A percentile compares a stretch with the other conserved stretches of the same genome.
Evolutionary conservation across 2,113 vertebrate species (phyloP).

Genomic region (Lethenteron reissneri): DNA sequence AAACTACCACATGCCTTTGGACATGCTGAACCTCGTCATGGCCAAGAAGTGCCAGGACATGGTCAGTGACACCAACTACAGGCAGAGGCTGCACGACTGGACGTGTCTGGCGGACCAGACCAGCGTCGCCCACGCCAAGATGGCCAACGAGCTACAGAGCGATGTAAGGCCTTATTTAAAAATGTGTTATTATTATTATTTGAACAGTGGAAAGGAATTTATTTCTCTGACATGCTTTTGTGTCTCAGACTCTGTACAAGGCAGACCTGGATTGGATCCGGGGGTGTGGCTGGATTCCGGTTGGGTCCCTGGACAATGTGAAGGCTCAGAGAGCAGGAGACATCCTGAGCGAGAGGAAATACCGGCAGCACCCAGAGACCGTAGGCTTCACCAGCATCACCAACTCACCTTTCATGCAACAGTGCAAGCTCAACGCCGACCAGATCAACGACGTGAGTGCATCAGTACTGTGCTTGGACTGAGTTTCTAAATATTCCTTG

Average conservation of each 20-base stretch:
- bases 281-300: constrained; percentile 50
- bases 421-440: constrained; percentile 60
- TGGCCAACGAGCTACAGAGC: constrained; percentile 31
- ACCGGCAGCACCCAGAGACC: constrained; percentile 51
- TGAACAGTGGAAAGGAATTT: neutral
- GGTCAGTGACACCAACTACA: constrained; percentile 32
- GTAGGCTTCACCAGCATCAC: constrained; percentile 30
- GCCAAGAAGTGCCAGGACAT: constrained; percentile 35
- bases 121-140: constrained; percentile 30
- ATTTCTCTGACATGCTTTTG: neutral
- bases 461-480: neutral
- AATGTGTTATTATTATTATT: neutral
- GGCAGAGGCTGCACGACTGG: constrained; percentile 26
- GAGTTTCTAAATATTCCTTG: neutral
- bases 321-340: constrained; percentile 35
- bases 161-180: constrained; percentile 21
- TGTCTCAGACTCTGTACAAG: constrained; percentile 45
- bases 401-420: constrained; percentile 33
- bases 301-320: constrained; percentile 35
- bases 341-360: constrained; percentile 41
- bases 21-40: constrained; percentile 27
- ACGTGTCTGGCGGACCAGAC: constrained; percentile 34
- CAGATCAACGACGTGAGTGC: constrained; percentile 61
- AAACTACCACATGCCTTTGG: constrained; percentile 28
- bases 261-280: constrained; percentile 48